Evolutionary conservation across 2,113 vertebrate species (phyloP), one percentile per base, ranked within the genome.

Genomic region (Aleadryas rufinucha): DNA sequence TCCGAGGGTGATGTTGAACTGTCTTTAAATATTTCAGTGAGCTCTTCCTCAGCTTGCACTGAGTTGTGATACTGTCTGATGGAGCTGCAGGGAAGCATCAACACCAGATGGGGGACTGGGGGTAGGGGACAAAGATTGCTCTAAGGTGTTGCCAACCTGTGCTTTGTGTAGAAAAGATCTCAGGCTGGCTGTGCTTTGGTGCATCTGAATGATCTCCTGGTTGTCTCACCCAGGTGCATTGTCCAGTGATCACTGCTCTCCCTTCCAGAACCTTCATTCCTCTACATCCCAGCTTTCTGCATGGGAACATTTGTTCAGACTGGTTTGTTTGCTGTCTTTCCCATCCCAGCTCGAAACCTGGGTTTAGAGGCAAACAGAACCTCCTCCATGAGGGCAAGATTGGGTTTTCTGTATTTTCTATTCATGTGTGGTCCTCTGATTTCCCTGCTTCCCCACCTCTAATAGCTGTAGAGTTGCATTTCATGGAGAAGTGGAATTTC

Each of bases 401-500:
- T 60, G 71, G 2, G 9, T 75, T 91, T 74, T 44, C 64, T 82
- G 39, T 86, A 8, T 71, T 63, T 87, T 59, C 2, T 85, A 8
- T 64, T 90, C 74, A 23, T 64, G 76, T 92, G 83, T 89, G 72
- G 80, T 92, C 85, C 75, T 78, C 79, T 71, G 39, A 10, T 49
- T 81, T 89, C 47, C 61, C 65, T 7, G 5, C 26, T 90, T 94
- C 52, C 79, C 54, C 53, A 87, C 63, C 54, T 89, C 21, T 81
- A 77, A 53, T 52, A 60, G 79, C 83, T 93, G 23, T 72, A 23
- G 37, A 53, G 74, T 76, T 95, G 37, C 49, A 22, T 89, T 95
- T 96, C 74, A 61, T 16, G 49, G 79, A 95, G 85, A 71, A 69
- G 41, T 92, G 93, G 88, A 93, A 93, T 95, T 88, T 86, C 76